A percentile compares a stretch with the other conserved stretches of the same genome.
phyloP scores from a whole-genome alignment of 2,888 invertebrate species.

The Phymatocera aterrima region DNA sequence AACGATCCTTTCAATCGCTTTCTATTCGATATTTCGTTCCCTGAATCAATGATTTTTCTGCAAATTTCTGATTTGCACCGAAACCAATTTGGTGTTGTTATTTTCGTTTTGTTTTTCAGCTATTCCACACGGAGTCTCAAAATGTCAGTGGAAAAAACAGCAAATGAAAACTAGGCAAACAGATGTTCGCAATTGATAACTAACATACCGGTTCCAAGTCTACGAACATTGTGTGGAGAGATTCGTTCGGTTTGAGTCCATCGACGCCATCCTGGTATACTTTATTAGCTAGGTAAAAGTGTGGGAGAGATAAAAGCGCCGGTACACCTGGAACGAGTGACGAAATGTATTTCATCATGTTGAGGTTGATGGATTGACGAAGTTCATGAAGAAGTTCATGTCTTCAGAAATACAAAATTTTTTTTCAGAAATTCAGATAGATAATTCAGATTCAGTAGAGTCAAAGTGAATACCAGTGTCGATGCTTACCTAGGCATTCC shows the following conservation, averaged over 20 bases:
- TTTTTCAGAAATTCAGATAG: neutral
- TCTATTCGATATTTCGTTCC: neutral
- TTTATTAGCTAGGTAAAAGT: constrained; percentile 81
- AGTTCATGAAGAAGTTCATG: neutral
- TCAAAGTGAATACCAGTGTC: too few relatives aligned
- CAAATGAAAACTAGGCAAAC: neutral
- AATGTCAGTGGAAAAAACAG: neutral
- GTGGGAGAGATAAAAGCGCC: constrained; percentile 84
- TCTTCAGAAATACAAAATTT: neutral
- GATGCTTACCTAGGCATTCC: constrained; percentile 80
- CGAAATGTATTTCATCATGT: neutral
- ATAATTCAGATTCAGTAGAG: neutral
- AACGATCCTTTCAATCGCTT: neutral
- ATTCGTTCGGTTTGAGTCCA: constrained; percentile 79
- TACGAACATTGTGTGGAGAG: constrained; percentile 81
- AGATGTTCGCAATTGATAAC: neutral
- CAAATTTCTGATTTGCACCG: neutral
- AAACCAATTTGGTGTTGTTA: too few relatives aligned
- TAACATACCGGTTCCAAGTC: constrained; percentile 84
- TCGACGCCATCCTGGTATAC: constrained; percentile 78
- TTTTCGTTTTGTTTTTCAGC: too few relatives aligned
- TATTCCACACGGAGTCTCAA: too few relatives aligned
- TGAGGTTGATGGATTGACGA: neutral
- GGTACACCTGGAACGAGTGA: constrained; percentile 79
- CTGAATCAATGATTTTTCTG: neutral